A percentile compares a stretch with the other conserved stretches of the same genome.
Evolutionary conservation across 2,113 vertebrate genomes (phyloP).

Genomic region (Tyrannus savana): DNA sequence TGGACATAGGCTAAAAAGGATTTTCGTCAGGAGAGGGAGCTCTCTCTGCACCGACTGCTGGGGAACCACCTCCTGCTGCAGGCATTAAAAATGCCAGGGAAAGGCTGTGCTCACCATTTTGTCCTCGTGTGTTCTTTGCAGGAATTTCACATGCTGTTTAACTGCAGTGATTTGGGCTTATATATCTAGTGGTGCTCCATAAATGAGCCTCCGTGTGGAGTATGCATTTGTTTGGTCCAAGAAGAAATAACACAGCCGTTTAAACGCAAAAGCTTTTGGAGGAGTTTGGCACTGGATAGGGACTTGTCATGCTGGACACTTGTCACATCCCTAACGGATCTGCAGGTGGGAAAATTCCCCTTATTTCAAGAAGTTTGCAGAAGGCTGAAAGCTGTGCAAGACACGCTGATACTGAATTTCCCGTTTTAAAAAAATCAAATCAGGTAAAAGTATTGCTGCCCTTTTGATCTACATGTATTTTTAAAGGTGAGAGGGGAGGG

Average conservation of each 20-base stretch:
- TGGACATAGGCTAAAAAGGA: not conserved
- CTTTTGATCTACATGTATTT: not conserved
- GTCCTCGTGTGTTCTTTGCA: not conserved
- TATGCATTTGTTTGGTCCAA: not conserved
- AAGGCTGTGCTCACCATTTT: not conserved
- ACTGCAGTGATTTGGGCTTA: not conserved
- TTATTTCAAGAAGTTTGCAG: not conserved
- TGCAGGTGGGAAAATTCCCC: not conserved
- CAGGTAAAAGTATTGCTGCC: not conserved
- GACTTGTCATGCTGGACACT: not conserved
- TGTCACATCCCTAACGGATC: not conserved
- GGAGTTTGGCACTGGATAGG: not conserved
- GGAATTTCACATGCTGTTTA: not conserved
- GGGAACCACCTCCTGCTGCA: not conserved
- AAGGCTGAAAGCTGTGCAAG: not conserved
- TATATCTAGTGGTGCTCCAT: not conserved
- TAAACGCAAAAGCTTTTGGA: not conserved
- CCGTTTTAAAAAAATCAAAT: not conserved
- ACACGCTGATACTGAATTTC: not conserved
- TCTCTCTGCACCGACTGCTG: not conserved
- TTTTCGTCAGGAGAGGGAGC: conserved; percentile 47
- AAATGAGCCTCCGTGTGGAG: not conserved
- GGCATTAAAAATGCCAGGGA: not conserved
- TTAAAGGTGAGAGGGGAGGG: not conserved
- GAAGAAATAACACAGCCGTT: not conserved